Evolutionary conservation across 2,113 vertebrate species (phyloP).

Genomic region (Ceyx melanurus): DNA sequence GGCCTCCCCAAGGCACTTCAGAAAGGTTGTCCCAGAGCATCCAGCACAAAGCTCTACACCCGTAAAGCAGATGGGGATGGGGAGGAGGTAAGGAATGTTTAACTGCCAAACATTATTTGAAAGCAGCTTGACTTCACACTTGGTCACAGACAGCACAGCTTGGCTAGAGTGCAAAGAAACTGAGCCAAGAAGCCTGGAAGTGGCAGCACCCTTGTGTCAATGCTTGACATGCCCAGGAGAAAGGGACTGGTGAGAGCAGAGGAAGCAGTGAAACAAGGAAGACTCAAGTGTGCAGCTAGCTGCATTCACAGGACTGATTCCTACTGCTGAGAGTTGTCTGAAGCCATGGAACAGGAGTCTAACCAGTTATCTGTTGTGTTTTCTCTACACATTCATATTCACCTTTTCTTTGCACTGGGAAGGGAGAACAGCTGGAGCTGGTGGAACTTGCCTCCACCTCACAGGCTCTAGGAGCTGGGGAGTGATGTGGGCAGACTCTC

Average conservation of each 20-base stretch:
- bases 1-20: neutral
- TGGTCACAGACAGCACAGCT: neutral
- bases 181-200: neutral
- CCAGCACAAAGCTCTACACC: neutral
- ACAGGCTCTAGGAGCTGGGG: neutral
- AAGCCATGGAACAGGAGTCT: constrained; percentile 44
- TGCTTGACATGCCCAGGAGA: neutral
- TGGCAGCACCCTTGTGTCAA: neutral
- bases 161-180: neutral
- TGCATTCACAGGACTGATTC: neutral
- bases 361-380: constrained; percentile 45
- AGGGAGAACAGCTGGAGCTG: constrained; percentile 30
- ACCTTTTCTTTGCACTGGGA: constrained; percentile 51
- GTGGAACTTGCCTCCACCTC: neutral
- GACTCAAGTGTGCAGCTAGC: neutral
- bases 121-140: constrained; percentile 8
- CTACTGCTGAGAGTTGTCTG: neutral
- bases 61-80: neutral
- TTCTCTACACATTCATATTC: constrained; percentile 6
- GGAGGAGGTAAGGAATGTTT: neutral
- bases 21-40: too few species aligned
- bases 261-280: neutral
- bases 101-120: neutral
- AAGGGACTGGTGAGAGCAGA: neutral
- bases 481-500: neutral